Evolutionary conservation across 2,888 invertebrate genomes (phyloP), one percentile per base, ranked within the genome.

Genomic region (Orthosia cruda): DNA sequence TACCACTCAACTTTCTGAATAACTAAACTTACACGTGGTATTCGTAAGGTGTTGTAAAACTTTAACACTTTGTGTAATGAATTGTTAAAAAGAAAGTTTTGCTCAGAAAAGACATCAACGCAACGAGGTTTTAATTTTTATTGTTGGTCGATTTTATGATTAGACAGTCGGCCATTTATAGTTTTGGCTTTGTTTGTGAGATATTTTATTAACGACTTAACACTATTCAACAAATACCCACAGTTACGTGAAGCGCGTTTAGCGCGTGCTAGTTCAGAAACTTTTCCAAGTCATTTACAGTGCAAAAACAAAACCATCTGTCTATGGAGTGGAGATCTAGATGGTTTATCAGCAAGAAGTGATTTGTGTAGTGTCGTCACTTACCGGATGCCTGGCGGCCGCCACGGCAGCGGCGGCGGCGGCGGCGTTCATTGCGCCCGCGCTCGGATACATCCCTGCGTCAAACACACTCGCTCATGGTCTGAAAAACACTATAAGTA

Each of bases 371-470:
- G 85, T 87, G 82, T 88, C 87, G 87, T 88, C 84, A 82, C 98
- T 98, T 97, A 98, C 98, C 98, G 98, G 98, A 97, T 98, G 98
- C 97, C 98, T 97, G 86, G 98, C 98, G 96, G 98, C 98, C 96
- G 98, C 98, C 94, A 98, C 98, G 92, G 98, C 98, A 93, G 98
- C 98, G 93, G 98, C 98, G 94, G 98, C 98, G 94, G 98, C 98
- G 96, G 98, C 98, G 95, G 98, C 98, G 97, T 98, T 98, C 98
- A 98, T 98, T 83, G 97, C 97, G 97, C 98, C 98, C 97, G 98
- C 98, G 97, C 98, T 98, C 87, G 98, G 98, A 97, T 98, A 98
- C 98, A 98, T 98, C 96, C 97, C 97, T 94, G 93, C 94, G 97
- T 97, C 95, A 97, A 95, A 95, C 95, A 94, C 95, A 93, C 94